Evolutionary conservation across 1,140 invertebrate species (phyloP).

Genomic region (Eumaeus atala): DNA sequence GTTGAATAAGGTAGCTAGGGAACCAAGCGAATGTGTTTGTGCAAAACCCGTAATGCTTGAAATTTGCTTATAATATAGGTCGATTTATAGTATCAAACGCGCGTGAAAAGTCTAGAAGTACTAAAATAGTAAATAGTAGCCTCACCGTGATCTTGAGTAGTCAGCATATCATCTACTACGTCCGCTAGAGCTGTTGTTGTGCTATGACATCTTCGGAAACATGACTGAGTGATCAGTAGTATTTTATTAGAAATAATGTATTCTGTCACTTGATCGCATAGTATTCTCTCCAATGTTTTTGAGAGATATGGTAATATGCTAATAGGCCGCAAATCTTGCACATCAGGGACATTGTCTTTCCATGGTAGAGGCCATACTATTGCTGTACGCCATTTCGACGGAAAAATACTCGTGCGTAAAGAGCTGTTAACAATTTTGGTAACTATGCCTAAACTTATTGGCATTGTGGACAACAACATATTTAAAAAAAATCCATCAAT

Average conservation of each 20-base stretch:
- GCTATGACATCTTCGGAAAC: conserved; percentile 13
- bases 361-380: conserved; percentile 18
- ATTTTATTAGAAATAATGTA: conserved; percentile 7
- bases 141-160: conserved; percentile 14
- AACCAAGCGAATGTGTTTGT: no score
- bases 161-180: conserved; percentile 14
- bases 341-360: neutral
- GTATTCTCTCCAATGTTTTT: conserved; percentile 16
- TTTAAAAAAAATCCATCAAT: conserved; percentile 13
- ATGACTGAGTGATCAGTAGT: conserved; percentile 10
- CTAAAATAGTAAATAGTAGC: conserved; percentile 13
- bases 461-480: conserved; percentile 18
- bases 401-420: conserved; percentile 12
- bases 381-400: conserved; percentile 16
- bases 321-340: conserved; percentile 17
- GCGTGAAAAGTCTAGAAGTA: conserved; percentile 15
- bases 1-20: no score
- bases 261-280: neutral
- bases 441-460: conserved; percentile 2
- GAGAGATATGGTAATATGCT: conserved; percentile 19
- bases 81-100: conserved; percentile 15
- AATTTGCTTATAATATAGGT: conserved; percentile 8
- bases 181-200: conserved; percentile 11
- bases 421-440: conserved; percentile 15
- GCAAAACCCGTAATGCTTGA: conserved; percentile 14